Base-by-base conservation (phyloP, 2,113 vertebrate genomes). In the Brienomyrus longianalis region DNA sequence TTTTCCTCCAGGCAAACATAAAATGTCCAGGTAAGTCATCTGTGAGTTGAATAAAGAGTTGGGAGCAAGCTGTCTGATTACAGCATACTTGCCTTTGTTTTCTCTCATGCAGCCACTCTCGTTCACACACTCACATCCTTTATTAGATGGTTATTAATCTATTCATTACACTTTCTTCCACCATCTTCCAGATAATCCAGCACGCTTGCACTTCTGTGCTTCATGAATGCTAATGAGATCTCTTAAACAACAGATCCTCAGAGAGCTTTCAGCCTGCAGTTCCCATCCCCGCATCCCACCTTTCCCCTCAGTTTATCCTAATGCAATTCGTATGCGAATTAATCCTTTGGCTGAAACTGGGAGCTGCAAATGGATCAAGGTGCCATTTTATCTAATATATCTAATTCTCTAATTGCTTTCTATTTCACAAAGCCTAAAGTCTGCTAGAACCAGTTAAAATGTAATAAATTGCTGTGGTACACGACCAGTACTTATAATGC, bases 111-210 rank as follows among this genome's bases (percentile, higher is more conserved):
- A 31, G 0, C 4, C 47, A 23, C 17, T 11, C 80, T 90, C 86
- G 27, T 51, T 88, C 87, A 50, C 83, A 86, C 6, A 51, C 31
- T 19, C 51, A 62, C 10, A 31, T 74, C 92, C 90, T 91, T 93
- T 94, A 93, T 93, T 90, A 83, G 92, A 91, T 93, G 93, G 93
- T 93, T 94, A 96, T 95, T 93, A 93, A 95, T 95, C 94, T 95
- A 95, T 96, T 95, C 95, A 95, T 94, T 93, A 93, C 91, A 94
- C 95, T 96, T 96, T 96, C 94, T 96, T 93, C 94, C 93, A 96
- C 97, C 96, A 96, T 97, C 96, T 97, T 95, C 95, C 93, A 95
- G 94, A 96, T 96, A 97, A 97, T 97, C 96, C 96, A 95, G 94
- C 93, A 93, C 94, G 93, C 95, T 94, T 96, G 96, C 95, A 95